Conservation (phyloP, 2,888 invertebrate species). For the Netelia fuscicornis region DNA sequence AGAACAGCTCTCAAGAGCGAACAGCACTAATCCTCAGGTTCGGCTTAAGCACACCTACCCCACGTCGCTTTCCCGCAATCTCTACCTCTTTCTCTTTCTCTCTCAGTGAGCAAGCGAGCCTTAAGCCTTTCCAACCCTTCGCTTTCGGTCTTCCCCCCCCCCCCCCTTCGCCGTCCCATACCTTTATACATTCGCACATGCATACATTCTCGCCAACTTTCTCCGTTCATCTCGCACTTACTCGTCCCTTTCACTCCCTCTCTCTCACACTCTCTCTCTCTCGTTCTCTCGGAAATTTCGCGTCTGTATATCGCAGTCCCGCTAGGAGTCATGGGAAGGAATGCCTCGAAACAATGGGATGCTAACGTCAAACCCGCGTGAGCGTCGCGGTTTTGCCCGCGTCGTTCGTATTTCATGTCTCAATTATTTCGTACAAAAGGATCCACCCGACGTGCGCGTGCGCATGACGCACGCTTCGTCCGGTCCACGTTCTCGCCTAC, state of each 20-base stretch:
- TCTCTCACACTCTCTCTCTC: slow-evolving; percentile 57
- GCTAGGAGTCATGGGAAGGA: slow-evolving; percentile 58
- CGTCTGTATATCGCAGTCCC: slow-evolving; percentile 14
- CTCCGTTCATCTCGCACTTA: slow-evolving; percentile 36
- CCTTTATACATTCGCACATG: slow-evolving; percentile 16
- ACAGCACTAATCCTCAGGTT: slow-evolving; percentile 80
- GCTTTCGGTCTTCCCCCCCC: slow-evolving; percentile 26
- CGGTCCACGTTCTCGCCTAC: slow-evolving; percentile 43
- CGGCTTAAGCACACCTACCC: slow-evolving; percentile 78
- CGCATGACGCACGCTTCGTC: slow-evolving; percentile 44
- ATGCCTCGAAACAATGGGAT: slow-evolving; percentile 81
- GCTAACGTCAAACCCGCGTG: slow-evolving; percentile 79
- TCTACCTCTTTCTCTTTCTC: slow-evolving; percentile 37
- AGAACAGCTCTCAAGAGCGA: slow-evolving; percentile 73
- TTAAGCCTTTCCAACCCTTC: slow-evolving; percentile 72
- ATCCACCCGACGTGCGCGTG: slow-evolving; percentile 59
- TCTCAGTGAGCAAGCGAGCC: slow-evolving; percentile 68
- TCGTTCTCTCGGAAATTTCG: slow-evolving; percentile 53
- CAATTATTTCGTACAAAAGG: slow-evolving; percentile 83
- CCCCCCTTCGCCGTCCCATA: background rate
- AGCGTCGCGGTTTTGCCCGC: slow-evolving; percentile 51
- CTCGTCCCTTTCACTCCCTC: slow-evolving; percentile 26
- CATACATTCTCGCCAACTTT: slow-evolving; percentile 49
- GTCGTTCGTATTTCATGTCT: slow-evolving; percentile 82
- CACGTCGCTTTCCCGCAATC: slow-evolving; percentile 60